Percentiles rank a stretch among this genome's conserved stretches.
Conservation (phyloP, 2,888 invertebrate species). For the Hesperia comma region DNA sequence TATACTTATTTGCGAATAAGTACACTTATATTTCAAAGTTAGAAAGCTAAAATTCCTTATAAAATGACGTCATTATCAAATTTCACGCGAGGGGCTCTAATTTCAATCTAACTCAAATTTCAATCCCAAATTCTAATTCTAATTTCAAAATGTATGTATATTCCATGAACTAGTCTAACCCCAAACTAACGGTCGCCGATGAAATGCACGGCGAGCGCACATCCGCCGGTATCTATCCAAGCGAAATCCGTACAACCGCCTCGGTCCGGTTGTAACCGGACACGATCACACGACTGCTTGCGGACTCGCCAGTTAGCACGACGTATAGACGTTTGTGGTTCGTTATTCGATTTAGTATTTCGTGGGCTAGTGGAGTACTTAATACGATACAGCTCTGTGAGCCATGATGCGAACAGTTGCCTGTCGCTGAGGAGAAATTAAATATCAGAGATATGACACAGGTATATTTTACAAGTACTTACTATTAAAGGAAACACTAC, state of each 20-base stretch:
- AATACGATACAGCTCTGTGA: constrained; percentile 8
- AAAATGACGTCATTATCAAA: neutral
- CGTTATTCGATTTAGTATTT: constrained; percentile 40
- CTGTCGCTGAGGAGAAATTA: constrained; percentile 7
- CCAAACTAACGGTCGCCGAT: constrained; percentile 34
- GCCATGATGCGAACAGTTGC: neutral
- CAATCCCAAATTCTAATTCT: constrained; percentile 33
- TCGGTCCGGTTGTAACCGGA: constrained; percentile 50
- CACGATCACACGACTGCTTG: constrained; percentile 51
- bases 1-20: too few species aligned
- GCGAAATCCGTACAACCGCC: constrained; percentile 60
- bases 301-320: constrained; percentile 41
- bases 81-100: neutral
- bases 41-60: too few species aligned
- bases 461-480: too few species aligned
- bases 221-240: constrained; percentile 58
- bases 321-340: constrained; percentile 41
- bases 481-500: too few species aligned
- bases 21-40: too few species aligned
- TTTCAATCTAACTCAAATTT: constrained; percentile 37
- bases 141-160: constrained; percentile 38
- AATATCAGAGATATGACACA: constrained; percentile 19
- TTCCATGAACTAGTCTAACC: constrained; percentile 29
- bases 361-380: constrained; percentile 28
- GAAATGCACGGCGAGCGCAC: constrained; percentile 51